Conservation (phyloP, 2,888 invertebrate species). For the Cremastobaeus sp. region DNA sequence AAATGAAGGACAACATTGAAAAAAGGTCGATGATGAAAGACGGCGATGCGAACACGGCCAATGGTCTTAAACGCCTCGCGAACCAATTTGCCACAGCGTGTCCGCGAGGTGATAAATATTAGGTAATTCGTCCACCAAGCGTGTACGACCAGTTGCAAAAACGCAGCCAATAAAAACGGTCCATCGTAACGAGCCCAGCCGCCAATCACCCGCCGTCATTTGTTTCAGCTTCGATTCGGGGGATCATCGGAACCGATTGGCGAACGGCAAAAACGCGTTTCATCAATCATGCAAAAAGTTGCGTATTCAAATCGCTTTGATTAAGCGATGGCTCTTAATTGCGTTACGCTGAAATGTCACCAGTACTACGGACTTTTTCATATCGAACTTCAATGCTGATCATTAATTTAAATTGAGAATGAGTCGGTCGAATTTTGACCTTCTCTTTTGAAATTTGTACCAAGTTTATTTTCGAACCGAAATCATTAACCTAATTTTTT, state of each 20-base stretch:
- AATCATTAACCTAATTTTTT: neutral
- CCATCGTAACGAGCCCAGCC: conserved; percentile 44
- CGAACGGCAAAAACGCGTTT: conserved; percentile 18
- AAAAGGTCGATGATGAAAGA: conserved; percentile 47
- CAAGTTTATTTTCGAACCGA: neutral
- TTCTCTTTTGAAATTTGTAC: no score
- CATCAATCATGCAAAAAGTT: conserved; percentile 37
- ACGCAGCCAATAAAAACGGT: conserved; percentile 36
- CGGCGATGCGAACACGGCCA: conserved; percentile 47
- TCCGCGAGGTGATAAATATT: conserved; percentile 71
- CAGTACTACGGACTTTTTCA: conserved; percentile 21
- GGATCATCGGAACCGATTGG: neutral
- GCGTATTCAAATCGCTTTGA: conserved; percentile 21
- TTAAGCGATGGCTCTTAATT: conserved; percentile 15
- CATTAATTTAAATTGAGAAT: conserved; percentile 17
- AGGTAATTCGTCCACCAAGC: conserved; percentile 59
- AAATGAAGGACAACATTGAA: conserved; percentile 35
- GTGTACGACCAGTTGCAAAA: conserved; percentile 58
- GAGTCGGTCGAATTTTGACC: neutral
- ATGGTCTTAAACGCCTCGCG: conserved; percentile 67
- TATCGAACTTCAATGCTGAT: no score
- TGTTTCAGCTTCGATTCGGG: conserved; percentile 26
- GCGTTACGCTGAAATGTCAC: conserved; percentile 26
- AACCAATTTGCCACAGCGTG: conserved; percentile 71
- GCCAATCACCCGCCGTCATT: no score